Evolutionary conservation across 2,797 vertebrate genomes (phyloP).

Genomic region (Cossypha polioptera): DNA sequence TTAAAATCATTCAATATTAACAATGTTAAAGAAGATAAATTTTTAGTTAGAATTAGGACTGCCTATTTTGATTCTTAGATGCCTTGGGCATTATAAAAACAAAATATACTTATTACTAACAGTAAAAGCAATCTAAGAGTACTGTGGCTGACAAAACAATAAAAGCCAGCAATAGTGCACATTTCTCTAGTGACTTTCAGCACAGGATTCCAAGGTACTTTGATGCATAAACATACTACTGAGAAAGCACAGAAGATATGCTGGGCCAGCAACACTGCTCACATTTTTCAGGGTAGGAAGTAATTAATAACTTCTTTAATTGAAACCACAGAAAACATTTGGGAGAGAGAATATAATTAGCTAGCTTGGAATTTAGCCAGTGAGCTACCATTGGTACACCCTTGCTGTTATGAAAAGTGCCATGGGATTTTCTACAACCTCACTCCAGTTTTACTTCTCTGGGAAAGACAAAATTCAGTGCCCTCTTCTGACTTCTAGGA

Average conservation of each 20-base stretch:
- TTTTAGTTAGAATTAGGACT: neutral
- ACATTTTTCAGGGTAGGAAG: neutral
- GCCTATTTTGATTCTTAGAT: neutral
- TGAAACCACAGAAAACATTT: slow-evolving; percentile 37
- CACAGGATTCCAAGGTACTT: neutral
- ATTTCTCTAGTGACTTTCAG: neutral
- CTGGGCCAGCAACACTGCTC: neutral
- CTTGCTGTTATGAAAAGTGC: neutral
- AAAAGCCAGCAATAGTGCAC: neutral
- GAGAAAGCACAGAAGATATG: neutral
- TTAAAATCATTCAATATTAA: neutral
- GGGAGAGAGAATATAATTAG: slow-evolving; percentile 33
- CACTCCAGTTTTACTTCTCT: neutral
- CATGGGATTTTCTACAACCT: neutral
- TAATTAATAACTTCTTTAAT: slow-evolving; percentile 60
- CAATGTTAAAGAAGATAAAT: neutral
- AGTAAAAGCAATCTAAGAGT: neutral
- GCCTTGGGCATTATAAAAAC: neutral
- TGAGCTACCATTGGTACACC: neutral
- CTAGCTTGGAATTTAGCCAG: slow-evolving; percentile 25
- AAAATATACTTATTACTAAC: neutral
- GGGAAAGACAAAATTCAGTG: neutral
- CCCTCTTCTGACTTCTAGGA: neutral
- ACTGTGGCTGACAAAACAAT: neutral
- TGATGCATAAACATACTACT: neutral